Evolutionary conservation across 2,888 invertebrate genomes (phyloP), one percentile per base, ranked within the genome.

Genomic region (Leptopilina syphax): DNA sequence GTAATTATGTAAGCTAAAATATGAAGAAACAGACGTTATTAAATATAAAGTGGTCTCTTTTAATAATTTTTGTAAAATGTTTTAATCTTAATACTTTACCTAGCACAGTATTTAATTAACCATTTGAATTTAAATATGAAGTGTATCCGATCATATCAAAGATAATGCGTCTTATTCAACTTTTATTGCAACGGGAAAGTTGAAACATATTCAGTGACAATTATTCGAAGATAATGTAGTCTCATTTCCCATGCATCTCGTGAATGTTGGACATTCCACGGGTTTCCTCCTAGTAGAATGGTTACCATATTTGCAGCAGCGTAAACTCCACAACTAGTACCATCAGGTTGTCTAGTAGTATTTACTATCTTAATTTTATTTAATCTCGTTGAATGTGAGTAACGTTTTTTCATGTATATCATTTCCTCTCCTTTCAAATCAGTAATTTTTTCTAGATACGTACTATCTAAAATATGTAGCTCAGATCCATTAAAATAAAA

Each of bases 221-320:
- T 54, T 54, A 54, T 54, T 9, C 5, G 2, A 12, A 4, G 54
- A 6, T 12, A 54, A 6, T 54, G 54, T 12, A 12, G 9, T 54
- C 54, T 54, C 54, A 54, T 54, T 54, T 9, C 54, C 9, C 3
- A 9, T 54, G 54, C 54, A 12, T 54, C 12, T 54, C 1, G 6
- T 12, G 54, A 54, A 12, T 54, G 6, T 54, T 54, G 2, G 1
- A 54, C 54, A 9, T 54, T 54, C 9, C 12, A 54, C 54, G 54
- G 54, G 73, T 84, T 77, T 27, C 79, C 70, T 34, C 80, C 81
- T 1, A 80, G 65, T 9, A 79, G 81, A 27, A 85, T 47, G n/a
- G 81, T 81, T 57, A 79, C 79, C 7, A 82, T 83, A 60, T 80
- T 83, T 44, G 84, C 85, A 12, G 82, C 80, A 7, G 83, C 80